A percentile compares a stretch with the other conserved stretches of the same genome.
phyloP scores from a whole-genome alignment of 2,888 invertebrate genomes.

The Pristionchus mayeri region DNA sequence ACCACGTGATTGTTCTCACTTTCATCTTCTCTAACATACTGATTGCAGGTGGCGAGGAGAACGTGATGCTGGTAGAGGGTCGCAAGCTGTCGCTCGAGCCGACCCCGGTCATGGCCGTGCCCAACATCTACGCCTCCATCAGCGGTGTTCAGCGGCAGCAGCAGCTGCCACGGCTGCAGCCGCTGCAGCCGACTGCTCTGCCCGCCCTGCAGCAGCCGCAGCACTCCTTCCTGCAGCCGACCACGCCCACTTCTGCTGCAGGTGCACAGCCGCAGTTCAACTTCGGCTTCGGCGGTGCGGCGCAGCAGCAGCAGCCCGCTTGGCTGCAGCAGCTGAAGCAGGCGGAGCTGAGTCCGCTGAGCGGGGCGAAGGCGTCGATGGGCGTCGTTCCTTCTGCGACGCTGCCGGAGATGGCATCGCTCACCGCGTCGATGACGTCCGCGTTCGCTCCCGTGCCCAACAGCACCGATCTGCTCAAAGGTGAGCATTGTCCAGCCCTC shows the following conservation, averaged over 20 bases:
- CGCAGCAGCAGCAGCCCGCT: neutral
- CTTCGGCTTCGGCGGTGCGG: neutral
- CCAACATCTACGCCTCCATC: conserved; percentile 37
- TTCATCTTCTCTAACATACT: no score
- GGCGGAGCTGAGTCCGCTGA: conserved; percentile 10
- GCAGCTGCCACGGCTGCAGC: neutral
- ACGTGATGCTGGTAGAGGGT: conserved; percentile 48
- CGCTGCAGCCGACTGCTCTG: neutral
- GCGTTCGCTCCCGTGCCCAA: conserved; percentile 28
- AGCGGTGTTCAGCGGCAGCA: neutral
- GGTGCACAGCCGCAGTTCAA: neutral
- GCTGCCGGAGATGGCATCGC: neutral
- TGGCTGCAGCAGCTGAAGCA: conserved; percentile 7
- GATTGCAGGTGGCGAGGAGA: conserved; percentile 46
- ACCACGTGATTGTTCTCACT: no score
- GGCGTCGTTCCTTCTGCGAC: neutral
- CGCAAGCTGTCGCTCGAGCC: conserved; percentile 33
- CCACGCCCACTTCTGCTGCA: no score
- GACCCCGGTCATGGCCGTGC: neutral
- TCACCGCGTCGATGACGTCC: neutral
- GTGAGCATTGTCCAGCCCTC: neutral
- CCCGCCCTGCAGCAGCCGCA: conserved; percentile 1
- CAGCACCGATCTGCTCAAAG: conserved; percentile 37
- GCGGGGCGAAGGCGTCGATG: neutral
- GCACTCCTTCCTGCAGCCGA: neutral